Conservation (phyloP, 2,113 vertebrate genomes). For the Channa argus region DNA sequence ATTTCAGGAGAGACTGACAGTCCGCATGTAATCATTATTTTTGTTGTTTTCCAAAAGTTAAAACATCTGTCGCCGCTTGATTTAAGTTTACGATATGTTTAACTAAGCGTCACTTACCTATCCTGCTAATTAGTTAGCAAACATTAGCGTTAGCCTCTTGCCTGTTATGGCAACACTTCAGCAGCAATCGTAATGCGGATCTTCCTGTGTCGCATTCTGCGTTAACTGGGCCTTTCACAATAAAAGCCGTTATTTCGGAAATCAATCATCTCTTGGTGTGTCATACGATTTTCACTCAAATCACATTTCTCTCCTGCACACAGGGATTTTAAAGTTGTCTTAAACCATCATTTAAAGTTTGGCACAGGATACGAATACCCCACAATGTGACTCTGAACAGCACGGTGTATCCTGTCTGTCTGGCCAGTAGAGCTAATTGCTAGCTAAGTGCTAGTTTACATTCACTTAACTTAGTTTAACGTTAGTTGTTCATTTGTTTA, state of each 20-base stretch:
- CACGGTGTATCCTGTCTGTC: no score
- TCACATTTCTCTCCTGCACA: not conserved
- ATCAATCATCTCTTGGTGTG: no score
- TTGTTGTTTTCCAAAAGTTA: not conserved
- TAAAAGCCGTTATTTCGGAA: conserved; percentile 49
- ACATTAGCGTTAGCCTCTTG: conserved; percentile 82
- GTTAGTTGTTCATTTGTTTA: no score
- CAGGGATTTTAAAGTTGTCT: not conserved
- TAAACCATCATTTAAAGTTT: no score
- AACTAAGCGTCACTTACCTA: conserved; percentile 66
- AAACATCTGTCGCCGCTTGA: not conserved
- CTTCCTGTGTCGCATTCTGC: conserved; percentile 72
- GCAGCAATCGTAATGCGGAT: conserved; percentile 74
- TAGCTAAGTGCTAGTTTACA: no score
- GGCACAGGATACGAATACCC: not conserved
- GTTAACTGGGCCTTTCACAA: conserved; percentile 60
- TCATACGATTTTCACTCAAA: not conserved
- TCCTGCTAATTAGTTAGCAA: conserved; percentile 76
- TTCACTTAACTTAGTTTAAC: no score
- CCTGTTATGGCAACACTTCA: conserved; percentile 79
- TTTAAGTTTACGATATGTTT: conserved; percentile 1
- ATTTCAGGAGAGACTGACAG: conserved; percentile 49
- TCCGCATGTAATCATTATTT: conserved; percentile 1
- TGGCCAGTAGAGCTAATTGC: no score
- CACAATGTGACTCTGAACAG: not conserved